Conservation (phyloP, 1,140 invertebrate genomes). For the Drosophila nannoptera region DNA sequence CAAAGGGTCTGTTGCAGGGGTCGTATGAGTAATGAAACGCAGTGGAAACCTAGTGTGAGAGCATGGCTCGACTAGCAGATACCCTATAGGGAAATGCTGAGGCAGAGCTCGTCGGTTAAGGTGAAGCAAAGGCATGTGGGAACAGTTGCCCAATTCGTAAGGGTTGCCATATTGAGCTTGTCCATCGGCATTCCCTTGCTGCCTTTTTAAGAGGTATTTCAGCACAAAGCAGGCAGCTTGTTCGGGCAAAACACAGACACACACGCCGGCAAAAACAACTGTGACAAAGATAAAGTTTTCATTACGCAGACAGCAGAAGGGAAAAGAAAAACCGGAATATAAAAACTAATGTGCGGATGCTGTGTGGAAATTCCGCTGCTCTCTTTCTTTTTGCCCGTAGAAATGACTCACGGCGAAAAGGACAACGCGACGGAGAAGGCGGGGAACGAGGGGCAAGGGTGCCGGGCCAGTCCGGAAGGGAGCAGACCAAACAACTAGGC, state of each 20-base stretch:
- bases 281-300: conserved; percentile 74
- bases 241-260: conserved; percentile 15
- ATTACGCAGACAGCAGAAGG: conserved; percentile 53
- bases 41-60: neutral
- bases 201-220: neutral
- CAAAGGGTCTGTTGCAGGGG: conserved; percentile 23
- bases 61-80: neutral
- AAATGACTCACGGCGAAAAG: conserved; percentile 41
- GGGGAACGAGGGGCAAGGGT: neutral
- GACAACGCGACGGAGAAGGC: conserved; percentile 18
- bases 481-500: conserved; percentile 17
- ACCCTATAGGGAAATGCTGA: neutral
- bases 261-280: conserved; percentile 35
- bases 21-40: conserved; percentile 72
- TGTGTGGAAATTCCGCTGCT: conserved; percentile 27
- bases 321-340: conserved; percentile 12
- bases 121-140: too few species aligned
- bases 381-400: conserved; percentile 8
- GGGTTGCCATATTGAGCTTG: too few species aligned
- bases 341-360: conserved; percentile 53
- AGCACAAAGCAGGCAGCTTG: neutral
- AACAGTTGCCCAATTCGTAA: too few species aligned
- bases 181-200: neutral
- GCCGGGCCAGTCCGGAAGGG: neutral
- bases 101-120: neutral